Conservation (phyloP, 2,888 invertebrate genomes). For the Buathra laborator region DNA sequence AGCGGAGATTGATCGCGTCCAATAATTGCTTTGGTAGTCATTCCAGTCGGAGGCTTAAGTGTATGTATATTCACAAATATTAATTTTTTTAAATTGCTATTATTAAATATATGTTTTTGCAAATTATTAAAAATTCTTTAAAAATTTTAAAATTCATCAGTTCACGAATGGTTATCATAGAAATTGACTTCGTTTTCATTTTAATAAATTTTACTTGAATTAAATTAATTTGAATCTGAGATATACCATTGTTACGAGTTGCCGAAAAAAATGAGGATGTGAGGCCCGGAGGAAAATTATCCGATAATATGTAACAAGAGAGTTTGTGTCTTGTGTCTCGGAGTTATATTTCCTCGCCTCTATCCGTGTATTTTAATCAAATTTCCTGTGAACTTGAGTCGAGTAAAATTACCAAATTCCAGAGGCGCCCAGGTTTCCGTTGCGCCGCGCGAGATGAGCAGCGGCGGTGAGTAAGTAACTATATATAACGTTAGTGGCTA, state of each 20-base stretch:
- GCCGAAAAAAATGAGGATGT: background rate
- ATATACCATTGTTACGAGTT: background rate
- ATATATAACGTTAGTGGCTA: background rate
- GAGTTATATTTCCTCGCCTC: background rate
- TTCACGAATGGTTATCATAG: background rate
- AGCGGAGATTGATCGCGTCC: too few species aligned
- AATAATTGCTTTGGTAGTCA: too few species aligned
- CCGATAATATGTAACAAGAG: background rate
- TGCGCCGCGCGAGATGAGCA: slow-evolving; percentile 4
- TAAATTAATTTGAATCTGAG: background rate
- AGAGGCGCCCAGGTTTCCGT: slow-evolving; percentile 11
- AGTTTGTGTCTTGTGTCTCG: background rate
- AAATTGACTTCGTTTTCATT: background rate
- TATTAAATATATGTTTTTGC: background rate
- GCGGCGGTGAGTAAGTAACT: background rate
- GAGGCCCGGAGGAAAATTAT: background rate
- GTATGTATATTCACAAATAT: too few species aligned
- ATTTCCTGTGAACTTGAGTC: slow-evolving; percentile 1
- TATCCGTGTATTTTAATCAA: slow-evolving; percentile 24
- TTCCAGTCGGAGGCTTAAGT: too few species aligned
- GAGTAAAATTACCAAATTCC: slow-evolving; percentile 47
- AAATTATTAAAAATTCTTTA: background rate
- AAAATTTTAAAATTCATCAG: background rate
- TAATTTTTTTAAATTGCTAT: too few species aligned
- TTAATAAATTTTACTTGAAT: background rate